Evolutionary conservation across 2,888 invertebrate genomes (phyloP), one percentile per base, ranked within the genome.

Genomic region (Pollenia griseotomentosa): DNA sequence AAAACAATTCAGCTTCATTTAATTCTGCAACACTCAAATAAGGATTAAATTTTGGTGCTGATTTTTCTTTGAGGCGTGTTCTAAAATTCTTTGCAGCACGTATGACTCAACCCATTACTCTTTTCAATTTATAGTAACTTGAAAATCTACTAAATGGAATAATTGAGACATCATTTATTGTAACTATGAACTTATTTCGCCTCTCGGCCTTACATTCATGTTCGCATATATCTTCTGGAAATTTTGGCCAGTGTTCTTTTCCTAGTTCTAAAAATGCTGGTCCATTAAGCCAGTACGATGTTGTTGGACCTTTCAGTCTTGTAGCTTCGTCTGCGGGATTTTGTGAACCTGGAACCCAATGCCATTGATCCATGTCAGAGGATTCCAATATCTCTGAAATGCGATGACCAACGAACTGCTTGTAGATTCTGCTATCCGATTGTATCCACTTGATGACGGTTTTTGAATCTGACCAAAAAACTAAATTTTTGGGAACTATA

Each of bases 361-460:
- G 42, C 77, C 77, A 83, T 23, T 83, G 55, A 19, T 70, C 65
- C 19, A 40, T 44, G 2, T 33, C n/a, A 14, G 71, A 57, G 5
- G 16, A 46, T 42, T 79, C 78, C 16, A 84, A 44, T 55, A 84
- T 84, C 23, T 78, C 83, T 2, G 66, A 33, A 19, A 78, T 44
- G 11, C 84, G 79, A 74, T 79, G 74, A 3, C 46, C 48, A 2
- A 84, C 84, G 55, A 74, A 84, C 48, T 84, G 84, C 44, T 84
- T 79, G 40, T 74, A 79, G 1, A 53, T 63, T 23, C 79, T 48
- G 46, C 19, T 23, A 19, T 84, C 84, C 6, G 83, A 73, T 33
- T 14, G 23, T 23, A 23, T 23, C 23, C 23, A 23, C 23, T 23
- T 23, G 23, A 23, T 23, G 2, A 57, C 11, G 2, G 83, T 78